Conservation (phyloP, 2,888 invertebrate species). For the Mythimna impura region DNA sequence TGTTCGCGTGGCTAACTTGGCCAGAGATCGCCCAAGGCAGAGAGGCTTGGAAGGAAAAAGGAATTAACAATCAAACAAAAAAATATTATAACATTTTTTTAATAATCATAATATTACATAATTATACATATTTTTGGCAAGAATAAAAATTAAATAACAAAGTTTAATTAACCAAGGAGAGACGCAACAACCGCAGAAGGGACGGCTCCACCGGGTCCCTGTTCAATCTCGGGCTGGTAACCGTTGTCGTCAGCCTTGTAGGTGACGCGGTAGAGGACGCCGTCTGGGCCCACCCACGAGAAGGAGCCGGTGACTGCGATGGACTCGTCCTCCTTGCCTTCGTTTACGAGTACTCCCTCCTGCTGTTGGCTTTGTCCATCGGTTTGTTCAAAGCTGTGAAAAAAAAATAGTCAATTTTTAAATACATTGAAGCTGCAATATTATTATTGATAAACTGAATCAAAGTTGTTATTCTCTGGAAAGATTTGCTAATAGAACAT, state of each 20-base stretch:
- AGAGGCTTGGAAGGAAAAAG: too few relatives aligned
- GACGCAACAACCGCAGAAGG: conserved; percentile 61
- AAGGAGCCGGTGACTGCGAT: conserved; percentile 80
- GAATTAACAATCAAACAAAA: not conserved
- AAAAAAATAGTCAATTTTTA: not conserved
- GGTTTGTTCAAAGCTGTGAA: conserved; percentile 80
- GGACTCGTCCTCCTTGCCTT: conserved; percentile 66
- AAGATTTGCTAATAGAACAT: not conserved
- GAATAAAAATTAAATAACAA: conserved; percentile 33
- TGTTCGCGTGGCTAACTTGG: too few relatives aligned
- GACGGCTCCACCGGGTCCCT: conserved; percentile 66
- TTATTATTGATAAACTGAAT: not conserved
- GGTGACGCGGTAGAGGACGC: conserved; percentile 81
- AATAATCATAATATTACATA: conserved; percentile 22
- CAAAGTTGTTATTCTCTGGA: not conserved
- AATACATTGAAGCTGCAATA: not conserved
- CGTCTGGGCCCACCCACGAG: conserved; percentile 82
- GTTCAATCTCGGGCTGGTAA: conserved; percentile 78
- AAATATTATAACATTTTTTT: conserved; percentile 14
- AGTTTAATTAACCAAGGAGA: conserved; percentile 56
- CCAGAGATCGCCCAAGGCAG: too few relatives aligned
- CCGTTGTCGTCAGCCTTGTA: conserved; percentile 88
- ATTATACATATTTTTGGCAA: conserved; percentile 52
- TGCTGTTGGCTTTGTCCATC: conserved; percentile 85
- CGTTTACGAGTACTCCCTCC: conserved; percentile 78